Base-by-base conservation (phyloP, 2,888 invertebrate genomes). In the Pristionchus arcanus region DNA sequence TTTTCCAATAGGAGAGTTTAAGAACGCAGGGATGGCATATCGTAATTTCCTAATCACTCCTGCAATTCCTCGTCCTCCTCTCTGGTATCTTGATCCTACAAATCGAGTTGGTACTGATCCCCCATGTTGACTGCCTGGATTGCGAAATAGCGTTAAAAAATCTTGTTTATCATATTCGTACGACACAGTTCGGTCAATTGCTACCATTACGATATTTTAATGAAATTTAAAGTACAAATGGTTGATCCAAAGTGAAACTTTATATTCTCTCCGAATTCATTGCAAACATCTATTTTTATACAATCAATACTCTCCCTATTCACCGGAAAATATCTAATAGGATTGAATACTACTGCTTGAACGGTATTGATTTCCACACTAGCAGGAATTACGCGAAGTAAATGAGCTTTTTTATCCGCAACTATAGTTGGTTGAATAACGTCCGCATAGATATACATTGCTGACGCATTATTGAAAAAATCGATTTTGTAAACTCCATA, bases 251-350 rank as follows among this genome's bases (percentile, higher is more conserved):
- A 59, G 16, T 63, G 37, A 31, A 86, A 86, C 31, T 63, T 63
- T 34, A 87, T 55, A 25, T 37, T 53, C 55, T 87, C 66, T 25
- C 87, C 87, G n/a, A 68, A 34, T 11, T 37, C 42, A 25, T 66
- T 87, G 53, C 87, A 87, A 66, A 87, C 66, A 21, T 53, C 37
- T 4, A 87, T 49, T 21, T 87, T 87, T 7, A 87, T 37, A 66
- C 71, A 42, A n/a, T 68, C 37, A 3, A 68, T 7, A 11, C n/a
- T 87, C 11, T 37, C 53, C 5, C n/a, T 9, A 59, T 71, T 87
- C 16, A 53, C 68, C 13, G 87, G 87, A 71, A 68, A 42, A 34
- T 87, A 87, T 25, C 74, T 37, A 28, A 87, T 74, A 16, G 87
- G 71, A 68, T 71, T 87, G 71, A 49, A 87, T 3, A 16, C 13